phyloP scores from a whole-genome alignment of 2,888 invertebrate genomes.

The Tinea semifulvella region DNA sequence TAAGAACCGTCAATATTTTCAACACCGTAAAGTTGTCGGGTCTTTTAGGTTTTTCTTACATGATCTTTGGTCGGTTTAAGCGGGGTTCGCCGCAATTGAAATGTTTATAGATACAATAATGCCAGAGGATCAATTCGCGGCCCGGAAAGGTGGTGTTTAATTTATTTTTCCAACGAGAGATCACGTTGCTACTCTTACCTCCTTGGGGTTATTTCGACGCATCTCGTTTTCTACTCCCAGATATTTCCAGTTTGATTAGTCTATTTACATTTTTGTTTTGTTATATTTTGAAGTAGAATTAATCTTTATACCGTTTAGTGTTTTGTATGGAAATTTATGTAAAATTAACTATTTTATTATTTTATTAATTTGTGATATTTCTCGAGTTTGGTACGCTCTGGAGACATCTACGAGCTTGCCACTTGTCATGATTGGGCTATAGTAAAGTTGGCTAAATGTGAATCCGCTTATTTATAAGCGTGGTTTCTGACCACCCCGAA shows the following conservation, averaged over 20 bases:
- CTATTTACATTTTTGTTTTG: conserved; percentile 14
- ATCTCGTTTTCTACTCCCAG: not conserved
- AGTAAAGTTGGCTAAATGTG: too few species aligned
- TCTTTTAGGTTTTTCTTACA: not conserved
- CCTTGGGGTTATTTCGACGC: conserved; percentile 9
- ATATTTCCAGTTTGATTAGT: conserved; percentile 13
- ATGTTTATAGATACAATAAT: conserved; percentile 61
- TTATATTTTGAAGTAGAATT: conserved; percentile 7
- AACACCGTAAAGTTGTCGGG: too few species aligned
- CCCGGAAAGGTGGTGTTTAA: conserved; percentile 39
- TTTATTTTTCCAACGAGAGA: conserved; percentile 41
- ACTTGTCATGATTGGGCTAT: too few species aligned
- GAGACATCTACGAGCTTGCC: too few species aligned
- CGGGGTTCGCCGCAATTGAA: conserved; percentile 42
- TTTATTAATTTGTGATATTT: too few species aligned
- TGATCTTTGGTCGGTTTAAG: conserved; percentile 29
- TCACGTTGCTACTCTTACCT: conserved; percentile 13
- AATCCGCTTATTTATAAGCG: too few species aligned
- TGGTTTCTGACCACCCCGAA: too few species aligned
- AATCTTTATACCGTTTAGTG: too few species aligned
- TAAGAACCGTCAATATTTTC: too few species aligned
- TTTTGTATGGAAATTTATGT: too few species aligned
- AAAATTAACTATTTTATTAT: too few species aligned
- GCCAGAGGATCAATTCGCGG: conserved; percentile 49
- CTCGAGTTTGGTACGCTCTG: too few species aligned